Base-by-base conservation (phyloP, 2,113 vertebrate species). In the Phaethon lepturus region DNA sequence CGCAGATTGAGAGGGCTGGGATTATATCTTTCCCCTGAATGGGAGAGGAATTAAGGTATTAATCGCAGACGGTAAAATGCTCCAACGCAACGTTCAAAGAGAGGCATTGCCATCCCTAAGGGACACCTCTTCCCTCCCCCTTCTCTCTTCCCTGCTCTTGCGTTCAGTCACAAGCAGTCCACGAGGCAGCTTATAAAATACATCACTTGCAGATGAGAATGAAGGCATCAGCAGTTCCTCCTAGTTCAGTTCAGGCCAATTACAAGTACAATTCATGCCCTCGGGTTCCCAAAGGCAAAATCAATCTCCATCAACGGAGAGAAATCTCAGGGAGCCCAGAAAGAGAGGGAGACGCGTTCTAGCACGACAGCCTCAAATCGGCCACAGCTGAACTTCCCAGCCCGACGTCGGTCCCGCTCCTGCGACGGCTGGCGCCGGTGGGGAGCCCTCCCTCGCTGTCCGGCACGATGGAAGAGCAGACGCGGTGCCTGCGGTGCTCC, bases 181-280 rank as follows among this genome's bases (percentile, higher is more conserved):
- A 4, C 9, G 67, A 88, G 59, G 93, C 13, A 18, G 67, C 52
- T 97, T 93, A 90, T 33, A 97, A 95, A 95, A 97, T 50, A 53
- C 96, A 38, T 92, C 94, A 49, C 95, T 97, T 50, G 87, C 86
- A 84, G 77, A 72, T 91, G 64, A 90, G 69, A 89, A 82, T 4
- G 33, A 97, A 80, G 56, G 64, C 94, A 96, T 97, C 98, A 98
- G 98, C 98, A 97, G 68, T 96, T 98, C 96, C 94, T 96, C 92
- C 88, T 62, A 92, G 98, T 97, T 98, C 97, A 96, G 92, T 62
- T 97, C 82, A 95, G 97, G 97, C 93, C 96, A 97, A 86, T 96
- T 97, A 95, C 15, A 12, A 97, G 95, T 53, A 95, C 96, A 94
- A 91, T 90, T 97, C 88, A 97, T 94, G 92, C 88, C 95, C 97